phyloP scores from a whole-genome alignment of 2,797 vertebrate genomes.

The Prunella strophiata region DNA sequence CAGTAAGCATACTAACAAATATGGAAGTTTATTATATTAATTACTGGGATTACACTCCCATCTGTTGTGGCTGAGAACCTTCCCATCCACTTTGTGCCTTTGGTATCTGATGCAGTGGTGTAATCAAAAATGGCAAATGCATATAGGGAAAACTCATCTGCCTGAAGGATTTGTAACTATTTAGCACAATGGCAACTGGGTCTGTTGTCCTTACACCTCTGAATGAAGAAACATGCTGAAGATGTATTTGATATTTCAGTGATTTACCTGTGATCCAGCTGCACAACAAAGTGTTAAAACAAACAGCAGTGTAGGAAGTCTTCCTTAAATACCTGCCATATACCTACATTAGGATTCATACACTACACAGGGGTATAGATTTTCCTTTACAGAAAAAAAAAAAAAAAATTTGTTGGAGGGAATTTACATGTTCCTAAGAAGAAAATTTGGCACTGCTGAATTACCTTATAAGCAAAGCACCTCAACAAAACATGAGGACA shows the following conservation, averaged over 20 bases:
- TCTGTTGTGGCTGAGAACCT: background rate
- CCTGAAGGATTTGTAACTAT: background rate
- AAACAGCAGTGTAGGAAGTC: background rate
- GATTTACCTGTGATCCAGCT: background rate
- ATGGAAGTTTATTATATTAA: background rate
- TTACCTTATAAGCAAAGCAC: background rate
- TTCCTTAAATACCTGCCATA: background rate
- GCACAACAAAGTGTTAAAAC: background rate
- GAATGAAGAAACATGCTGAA: background rate
- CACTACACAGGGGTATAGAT: background rate
- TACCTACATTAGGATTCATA: background rate
- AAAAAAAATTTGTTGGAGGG: background rate
- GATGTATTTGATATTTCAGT: background rate
- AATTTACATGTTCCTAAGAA: background rate
- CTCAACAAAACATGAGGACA: background rate
- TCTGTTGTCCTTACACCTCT: background rate
- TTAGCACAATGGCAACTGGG: background rate
- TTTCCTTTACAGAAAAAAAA: background rate
- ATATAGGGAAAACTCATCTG: background rate
- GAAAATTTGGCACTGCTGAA: background rate
- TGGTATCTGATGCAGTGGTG: background rate
- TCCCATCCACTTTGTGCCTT: background rate
- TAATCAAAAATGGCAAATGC: background rate
- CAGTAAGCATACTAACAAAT: background rate
- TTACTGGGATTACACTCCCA: background rate